Evolutionary conservation across 1,140 invertebrate species (phyloP), one percentile per base, ranked within the genome.

Genomic region (Zaprionus ornatus): DNA sequence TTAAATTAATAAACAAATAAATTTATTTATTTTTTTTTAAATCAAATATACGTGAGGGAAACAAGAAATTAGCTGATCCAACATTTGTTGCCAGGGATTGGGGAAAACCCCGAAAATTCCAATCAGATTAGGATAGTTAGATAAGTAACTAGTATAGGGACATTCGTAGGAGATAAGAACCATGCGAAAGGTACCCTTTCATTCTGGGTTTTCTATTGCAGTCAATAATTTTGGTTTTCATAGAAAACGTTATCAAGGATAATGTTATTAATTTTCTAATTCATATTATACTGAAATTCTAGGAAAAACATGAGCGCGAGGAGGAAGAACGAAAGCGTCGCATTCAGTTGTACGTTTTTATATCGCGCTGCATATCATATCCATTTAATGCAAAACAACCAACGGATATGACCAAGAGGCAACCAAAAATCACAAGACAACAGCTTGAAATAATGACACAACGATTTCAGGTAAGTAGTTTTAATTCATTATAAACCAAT

Each of bases 351-450:
- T 99, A 99, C 93, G 99, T 99, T 64, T 99, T 99, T 93, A 97
- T 99, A 79, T 98, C 98, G 77, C 95, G 99, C 93, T 99, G 99
- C 93, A 96, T 99, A 91, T 98, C 99, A 3, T 99, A 99, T 94
- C 99, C 99, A 7, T 99, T 99, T 94, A 99, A 99, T 94, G 98
- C 98, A 5, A 99, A 99, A 93, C 99, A 99, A 93, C 98, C 98
- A 0, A 99, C 98, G 19, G 99, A 99, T 93, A 98, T 99, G 98
- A 98, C 97, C 15, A 95, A 96, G 88, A 94, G 98, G 63, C 97
- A 98, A 90, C 96, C 96, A 57, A 99, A 99, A 95, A 97, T 99
- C 60, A 98, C 97, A 29, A 98, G 98, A 93, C 97, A 98, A 93
- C 98, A 99, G 93, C 94, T 99, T 63, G 98, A 99, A 92, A 97